Base-by-base conservation (phyloP, 2,888 invertebrate species). In the Morpho achilles region DNA sequence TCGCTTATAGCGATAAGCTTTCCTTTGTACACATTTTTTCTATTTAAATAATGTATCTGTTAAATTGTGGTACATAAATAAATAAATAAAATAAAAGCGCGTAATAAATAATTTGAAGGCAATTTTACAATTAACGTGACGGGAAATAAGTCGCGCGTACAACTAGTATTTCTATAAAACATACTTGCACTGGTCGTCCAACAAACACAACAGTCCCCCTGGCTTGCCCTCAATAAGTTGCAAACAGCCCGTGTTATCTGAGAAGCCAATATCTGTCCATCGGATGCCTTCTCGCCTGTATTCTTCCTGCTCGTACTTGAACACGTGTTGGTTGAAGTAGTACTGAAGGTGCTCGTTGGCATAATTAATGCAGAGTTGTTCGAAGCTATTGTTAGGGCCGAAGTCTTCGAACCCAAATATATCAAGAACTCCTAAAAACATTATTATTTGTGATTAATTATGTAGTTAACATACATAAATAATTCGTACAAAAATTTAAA, bases 331-430 rank as follows among this genome's bases (percentile, higher is more conserved):
- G 91, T 98, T 98, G 91, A 99, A 99, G 84, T 98, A 98, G 84
- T 97, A 97, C 88, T 99, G 98, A 53, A 99, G 92, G 84, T 98
- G 98, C 84, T 99, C 98, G 83, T 99, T 99, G 16, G 98, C 98
- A 84, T 97, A 98, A 91, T 99, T 99, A 72, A 99, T 98, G 86
- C 98, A 98, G 69, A 98, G 93, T 87, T 98, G 98, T 84, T 99
- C 98, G 83, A 98, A 98, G 82, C 97, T 98, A 86, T 96, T 96
- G 83, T 94, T 94, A 59, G 94, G 92, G 61, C 95, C 97, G 79
- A 98, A 98, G 87, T 98, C 98, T 83, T 98, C 98, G 87, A 99
- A 99, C 32, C 98, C 98, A 87, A 98, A 98, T 76, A 98, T 98
- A 83, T 98, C 98, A 68, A 98, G 92, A 59, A 98, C 98, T 63